These are phyloP conservation scores for Eilema griseolum DNA, from an alignment of 2,888 invertebrate genomes.

Conservation along the genomic window DNA sequence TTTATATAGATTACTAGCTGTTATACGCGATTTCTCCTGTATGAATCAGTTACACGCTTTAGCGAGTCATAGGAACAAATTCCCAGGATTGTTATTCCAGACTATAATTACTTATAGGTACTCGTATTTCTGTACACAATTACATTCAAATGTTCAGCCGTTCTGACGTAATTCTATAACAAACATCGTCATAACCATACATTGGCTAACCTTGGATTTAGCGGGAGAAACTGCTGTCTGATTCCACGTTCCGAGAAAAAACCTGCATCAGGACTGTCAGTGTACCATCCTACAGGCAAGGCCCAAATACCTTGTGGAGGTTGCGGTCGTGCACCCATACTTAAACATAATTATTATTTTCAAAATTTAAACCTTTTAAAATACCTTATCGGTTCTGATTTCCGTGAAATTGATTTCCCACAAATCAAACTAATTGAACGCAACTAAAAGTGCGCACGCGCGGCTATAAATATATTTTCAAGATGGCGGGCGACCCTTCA, in stretches of 20 bases:
- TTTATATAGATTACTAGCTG: slow-evolving; percentile 6
- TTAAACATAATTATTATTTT: too few relatives aligned
- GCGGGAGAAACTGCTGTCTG: too few relatives aligned
- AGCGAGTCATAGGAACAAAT: background rate
- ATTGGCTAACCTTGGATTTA: too few relatives aligned
- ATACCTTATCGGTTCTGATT: slow-evolving; percentile 24
- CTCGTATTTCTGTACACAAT: too few relatives aligned
- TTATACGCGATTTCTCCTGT: background rate
- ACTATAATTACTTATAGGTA: too few relatives aligned
- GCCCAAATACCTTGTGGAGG: too few relatives aligned
- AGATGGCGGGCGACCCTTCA: slow-evolving; percentile 70
- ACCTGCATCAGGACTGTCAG: too few relatives aligned
- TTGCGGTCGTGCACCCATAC: too few relatives aligned
- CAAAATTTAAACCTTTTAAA: slow-evolving; percentile 7
- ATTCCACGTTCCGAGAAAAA: too few relatives aligned
- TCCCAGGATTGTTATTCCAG: too few relatives aligned
- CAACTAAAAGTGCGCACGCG: slow-evolving; percentile 70
- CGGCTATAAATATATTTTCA: slow-evolving; percentile 64
- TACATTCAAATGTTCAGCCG: too few relatives aligned
- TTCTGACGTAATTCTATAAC: background rate
- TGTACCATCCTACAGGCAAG: too few relatives aligned
- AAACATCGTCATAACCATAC: background rate
- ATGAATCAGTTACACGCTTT: background rate
- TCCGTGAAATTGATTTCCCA: slow-evolving; percentile 52
- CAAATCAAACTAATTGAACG: slow-evolving; percentile 83